A percentile compares a stretch with the other conserved stretches of the same genome.
These are phyloP conservation scores for Conchocele bisecta DNA, from an alignment of 2,888 invertebrate species.

Conservation along the genomic window DNA sequence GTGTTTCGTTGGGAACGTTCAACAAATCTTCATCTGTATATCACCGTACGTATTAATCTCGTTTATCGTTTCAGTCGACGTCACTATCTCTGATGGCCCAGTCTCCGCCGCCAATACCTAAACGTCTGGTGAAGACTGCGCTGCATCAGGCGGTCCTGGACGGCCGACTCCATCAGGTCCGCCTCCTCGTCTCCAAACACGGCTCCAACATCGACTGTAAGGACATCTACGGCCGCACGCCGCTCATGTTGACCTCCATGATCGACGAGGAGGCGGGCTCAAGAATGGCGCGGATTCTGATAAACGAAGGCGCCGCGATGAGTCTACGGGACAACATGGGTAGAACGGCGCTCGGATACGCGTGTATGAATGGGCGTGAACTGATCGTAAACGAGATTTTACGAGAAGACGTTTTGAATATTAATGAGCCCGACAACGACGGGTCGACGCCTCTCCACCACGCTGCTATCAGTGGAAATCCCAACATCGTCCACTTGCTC, in stretches of 20 bases:
- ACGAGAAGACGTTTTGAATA: constrained; percentile 74
- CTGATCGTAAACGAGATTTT: constrained; percentile 72
- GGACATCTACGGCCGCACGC: constrained; percentile 79
- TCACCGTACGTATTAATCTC: too few species aligned
- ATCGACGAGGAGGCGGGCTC: constrained; percentile 74
- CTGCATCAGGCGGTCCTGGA: constrained; percentile 81
- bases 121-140: constrained; percentile 79
- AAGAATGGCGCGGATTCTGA: constrained; percentile 77
- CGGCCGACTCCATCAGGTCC: constrained; percentile 79
- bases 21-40: too few species aligned
- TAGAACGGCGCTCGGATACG: constrained; percentile 78
- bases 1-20: too few species aligned
- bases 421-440: constrained; percentile 79
- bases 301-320: constrained; percentile 72
- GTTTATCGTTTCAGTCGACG: too few species aligned
- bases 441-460: constrained; percentile 80
- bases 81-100: constrained; percentile 10
- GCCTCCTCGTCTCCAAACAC: constrained; percentile 78
- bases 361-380: constrained; percentile 77
- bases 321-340: constrained; percentile 76
- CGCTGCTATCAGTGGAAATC: constrained; percentile 76
- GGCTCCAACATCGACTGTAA: constrained; percentile 75
- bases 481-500: constrained; percentile 69
- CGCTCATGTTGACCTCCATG: constrained; percentile 80
- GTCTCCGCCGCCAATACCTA: constrained; percentile 55